Conservation (phyloP, 2,888 invertebrate genomes). For the Syrista parreyssii region DNA sequence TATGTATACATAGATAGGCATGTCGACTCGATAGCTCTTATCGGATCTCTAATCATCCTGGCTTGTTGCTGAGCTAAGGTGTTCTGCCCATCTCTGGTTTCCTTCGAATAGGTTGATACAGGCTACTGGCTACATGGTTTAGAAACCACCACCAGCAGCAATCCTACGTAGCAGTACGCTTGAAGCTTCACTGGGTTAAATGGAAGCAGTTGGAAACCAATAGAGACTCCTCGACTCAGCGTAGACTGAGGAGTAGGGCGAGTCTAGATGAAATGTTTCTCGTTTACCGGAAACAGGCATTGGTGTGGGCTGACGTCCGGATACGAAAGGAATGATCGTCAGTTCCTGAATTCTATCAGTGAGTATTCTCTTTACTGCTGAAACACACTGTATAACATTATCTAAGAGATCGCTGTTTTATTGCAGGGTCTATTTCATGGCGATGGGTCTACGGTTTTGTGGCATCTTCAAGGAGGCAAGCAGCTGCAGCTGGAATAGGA, state of each 20-base stretch:
- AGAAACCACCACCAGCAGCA: neutral
- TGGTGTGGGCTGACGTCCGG: neutral
- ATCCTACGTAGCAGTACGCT: neutral
- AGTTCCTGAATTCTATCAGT: neutral
- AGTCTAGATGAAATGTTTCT: neutral
- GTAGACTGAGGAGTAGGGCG: neutral
- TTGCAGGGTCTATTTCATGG: neutral
- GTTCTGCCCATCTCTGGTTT: conserved; percentile 6
- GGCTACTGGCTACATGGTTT: neutral
- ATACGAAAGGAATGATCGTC: neutral
- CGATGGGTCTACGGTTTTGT: neutral
- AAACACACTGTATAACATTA: neutral
- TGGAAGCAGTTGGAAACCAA: neutral
- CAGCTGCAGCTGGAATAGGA: neutral
- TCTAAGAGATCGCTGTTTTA: neutral
- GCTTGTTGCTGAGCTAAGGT: conserved; percentile 3
- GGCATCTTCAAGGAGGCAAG: neutral
- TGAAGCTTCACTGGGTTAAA: neutral
- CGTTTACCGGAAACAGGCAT: neutral
- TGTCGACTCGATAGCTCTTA: neutral
- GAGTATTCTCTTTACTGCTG: neutral
- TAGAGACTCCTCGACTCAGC: neutral
- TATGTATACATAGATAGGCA: neutral
- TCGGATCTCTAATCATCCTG: conserved; percentile 2
- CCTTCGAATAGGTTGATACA: neutral